Percentiles rank a stretch among this genome's conserved stretches.
Evolutionary conservation across 2,113 vertebrate species (phyloP).

Genomic region (Odontesthes bonariensis): DNA sequence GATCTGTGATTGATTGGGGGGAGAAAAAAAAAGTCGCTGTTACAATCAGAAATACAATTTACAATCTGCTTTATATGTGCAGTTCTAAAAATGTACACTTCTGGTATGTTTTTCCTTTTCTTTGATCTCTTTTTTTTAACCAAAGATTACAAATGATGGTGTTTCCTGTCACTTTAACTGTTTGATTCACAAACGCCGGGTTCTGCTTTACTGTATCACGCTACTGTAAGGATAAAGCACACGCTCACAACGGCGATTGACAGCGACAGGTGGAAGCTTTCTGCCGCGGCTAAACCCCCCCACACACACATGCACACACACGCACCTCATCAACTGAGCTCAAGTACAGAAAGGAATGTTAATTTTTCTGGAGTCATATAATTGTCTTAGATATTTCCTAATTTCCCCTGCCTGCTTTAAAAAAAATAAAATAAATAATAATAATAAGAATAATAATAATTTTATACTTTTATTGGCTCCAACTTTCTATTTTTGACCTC

Average conservation of each 20-base stretch:
- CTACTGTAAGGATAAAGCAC: conserved; percentile 59
- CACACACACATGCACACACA: neutral
- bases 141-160: no score
- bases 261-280: conserved; percentile 75
- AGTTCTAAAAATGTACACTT: neutral
- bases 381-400: neutral
- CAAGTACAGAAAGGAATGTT: neutral
- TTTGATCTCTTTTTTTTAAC: neutral
- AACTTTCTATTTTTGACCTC: neutral
- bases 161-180: neutral
- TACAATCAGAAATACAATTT: conserved; percentile 17
- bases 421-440: no score
- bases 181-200: neutral
- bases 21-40: neutral
- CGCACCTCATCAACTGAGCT: conserved; percentile 25
- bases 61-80: neutral
- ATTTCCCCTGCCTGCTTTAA: neutral
- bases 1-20: conserved; percentile 41
- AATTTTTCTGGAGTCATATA: neutral
- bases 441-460: no score
- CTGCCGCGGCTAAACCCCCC: conserved; percentile 27
- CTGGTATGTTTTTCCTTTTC: neutral
- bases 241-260: conserved; percentile 61
- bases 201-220: conserved; percentile 40
- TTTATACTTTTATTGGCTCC: no score